Evolutionary conservation across 1,140 invertebrate species (phyloP), one percentile per base, ranked within the genome.

Genomic region (Trachymyrmex septentrionalis): DNA sequence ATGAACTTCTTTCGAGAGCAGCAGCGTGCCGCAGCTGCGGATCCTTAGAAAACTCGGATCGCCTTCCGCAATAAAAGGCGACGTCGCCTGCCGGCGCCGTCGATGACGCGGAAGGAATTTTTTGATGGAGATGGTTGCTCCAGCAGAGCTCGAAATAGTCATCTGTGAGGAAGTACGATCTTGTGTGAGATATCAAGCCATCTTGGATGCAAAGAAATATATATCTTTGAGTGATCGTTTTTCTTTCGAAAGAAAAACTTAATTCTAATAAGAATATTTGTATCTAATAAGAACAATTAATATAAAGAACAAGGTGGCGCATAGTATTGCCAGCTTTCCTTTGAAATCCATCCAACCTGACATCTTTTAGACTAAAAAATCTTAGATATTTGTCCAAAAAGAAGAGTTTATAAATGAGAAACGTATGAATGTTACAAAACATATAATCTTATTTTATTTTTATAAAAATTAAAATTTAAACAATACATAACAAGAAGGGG

Each of bases 51-150:
- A 61, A 73, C 67, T 84, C 69, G 55, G 69, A 50, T 75, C 69
- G 69, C 69, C 80, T 84, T 84, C 69, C 69, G 69, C 80, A 63
- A 84, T 84, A 84, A 84, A 84, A 84, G 80, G 55, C 80, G 80
- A 84, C 80, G 80, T 84, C 80, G 55, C 34, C 69, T 84, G 80
- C 77, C 77, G 77, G 77, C 80, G 64, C 53, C 78, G 64, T 71
- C 78, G 80, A 84, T 84, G 80, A 84, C 69, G 80, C 44, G 80
- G 57, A 61, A 75, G 55, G 24, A 75, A 84, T 84, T 84, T 84
- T 84, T 73, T 75, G 69, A 84, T 61, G 80, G 55, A 61, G 34
- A 84, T 84, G 67, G 80, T 75, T 73, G 80, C 80, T 69, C 27
- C 77, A 24, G 53, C 38, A 19, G 55, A 61, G 38, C 55, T 75